Evolutionary conservation across 1,140 invertebrate genomes (phyloP), one percentile per base, ranked within the genome.

Genomic region (Carposina sasakii): DNA sequence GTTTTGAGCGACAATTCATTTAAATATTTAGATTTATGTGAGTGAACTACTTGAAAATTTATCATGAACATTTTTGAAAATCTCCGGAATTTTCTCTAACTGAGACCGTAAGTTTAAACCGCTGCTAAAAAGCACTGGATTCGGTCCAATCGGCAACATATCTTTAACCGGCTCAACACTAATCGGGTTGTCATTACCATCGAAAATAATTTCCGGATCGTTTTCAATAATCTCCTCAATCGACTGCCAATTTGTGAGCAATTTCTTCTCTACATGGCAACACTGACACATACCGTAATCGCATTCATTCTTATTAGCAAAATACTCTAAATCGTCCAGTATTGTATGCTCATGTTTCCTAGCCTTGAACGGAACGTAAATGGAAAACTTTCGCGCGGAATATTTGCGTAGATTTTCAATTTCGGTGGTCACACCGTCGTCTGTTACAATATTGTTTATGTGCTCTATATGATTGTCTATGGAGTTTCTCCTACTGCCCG

Each of bases 211-310:
- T 52, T 84, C 78, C 5, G 78, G 78, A 62, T 84, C 78, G 22
- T 82, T 81, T 23, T 84, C 81, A 13, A 84, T 84, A 5, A 79
- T 81, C 24, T 79, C 74, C 63, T 81, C 76, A 13, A 84, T 81
- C 0, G 76, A 74, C 23, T 74, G 52, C 81, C 76, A 84, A 44
- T 81, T 67, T 3, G 75, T 82, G 23, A 60, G 69, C 17, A 74
- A n/a, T 40, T 62, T 71, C 55, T 65, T 77, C 55, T 70, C 63
- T 1, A 42, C 33, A 9, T 64, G 51, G 52, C 76, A 84, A 69
- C 77, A 81, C 57, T 77, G 59, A 45, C 74, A 82, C 62, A 72
- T 61, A 15, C 70, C 72, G 30, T 82, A 84, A 30, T 82, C 78
- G 48, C 75, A 81, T 37, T 82, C 76, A 16, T 71, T 76, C 54